phyloP scores from a whole-genome alignment of 2,888 invertebrate genomes.

The Oxycera nigricornis region DNA sequence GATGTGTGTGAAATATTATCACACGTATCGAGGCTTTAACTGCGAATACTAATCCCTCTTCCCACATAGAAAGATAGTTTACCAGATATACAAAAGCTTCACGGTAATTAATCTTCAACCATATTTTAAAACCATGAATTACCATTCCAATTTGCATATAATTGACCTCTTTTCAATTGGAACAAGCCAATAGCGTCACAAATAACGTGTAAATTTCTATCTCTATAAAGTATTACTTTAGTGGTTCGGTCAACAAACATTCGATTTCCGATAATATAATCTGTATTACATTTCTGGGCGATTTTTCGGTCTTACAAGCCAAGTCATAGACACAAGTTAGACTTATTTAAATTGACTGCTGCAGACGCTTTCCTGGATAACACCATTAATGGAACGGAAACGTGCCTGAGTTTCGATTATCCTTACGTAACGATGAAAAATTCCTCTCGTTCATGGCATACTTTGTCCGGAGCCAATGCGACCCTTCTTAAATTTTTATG shows the following conservation, averaged over 20 bases:
- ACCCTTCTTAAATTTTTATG: not conserved
- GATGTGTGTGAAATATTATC: no score
- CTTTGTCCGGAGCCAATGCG: not conserved
- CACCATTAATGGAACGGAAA: not conserved
- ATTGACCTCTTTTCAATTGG: no score
- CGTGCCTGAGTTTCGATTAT: slow-evolving; percentile 15
- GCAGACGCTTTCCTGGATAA: not conserved
- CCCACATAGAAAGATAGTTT: no score
- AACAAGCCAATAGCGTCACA: no score
- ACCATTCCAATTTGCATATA: no score
- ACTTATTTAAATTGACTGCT: slow-evolving; percentile 7
- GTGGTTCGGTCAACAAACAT: not conserved
- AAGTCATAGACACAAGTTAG: slow-evolving; percentile 34
- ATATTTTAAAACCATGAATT: no score
- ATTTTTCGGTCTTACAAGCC: slow-evolving; percentile 4
- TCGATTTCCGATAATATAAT: no score
- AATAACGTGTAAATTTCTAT: no score
- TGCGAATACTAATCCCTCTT: no score
- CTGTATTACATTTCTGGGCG: not conserved
- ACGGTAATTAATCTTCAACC: no score
- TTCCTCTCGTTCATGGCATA: not conserved
- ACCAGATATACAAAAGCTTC: no score
- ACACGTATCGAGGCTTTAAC: no score
- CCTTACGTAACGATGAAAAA: slow-evolving; percentile 9
- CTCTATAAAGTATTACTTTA: not conserved